Percentiles rank a stretch among this genome's conserved stretches.
These are phyloP conservation scores for Lasioglossum oenotherae DNA, from an alignment of 2,888 invertebrate genomes.

Conservation along the genomic window DNA sequence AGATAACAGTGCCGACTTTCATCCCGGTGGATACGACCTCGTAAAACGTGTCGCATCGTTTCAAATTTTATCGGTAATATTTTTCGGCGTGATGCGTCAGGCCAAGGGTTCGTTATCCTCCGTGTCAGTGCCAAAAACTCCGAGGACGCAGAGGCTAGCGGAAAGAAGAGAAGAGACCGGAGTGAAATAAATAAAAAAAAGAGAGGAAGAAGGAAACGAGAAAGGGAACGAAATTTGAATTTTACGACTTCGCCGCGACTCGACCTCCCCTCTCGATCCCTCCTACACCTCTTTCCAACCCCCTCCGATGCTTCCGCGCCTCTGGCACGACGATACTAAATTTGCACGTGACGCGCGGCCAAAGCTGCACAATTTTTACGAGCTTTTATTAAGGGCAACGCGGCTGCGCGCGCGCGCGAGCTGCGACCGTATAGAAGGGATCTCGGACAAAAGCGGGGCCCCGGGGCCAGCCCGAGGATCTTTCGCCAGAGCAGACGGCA, in stretches of 20 bases:
- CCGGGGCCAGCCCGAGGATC: conserved; percentile 24
- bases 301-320: neutral
- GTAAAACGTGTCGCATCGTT: conserved; percentile 43
- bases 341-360: conserved; percentile 35
- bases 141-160: neutral
- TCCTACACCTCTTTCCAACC: neutral
- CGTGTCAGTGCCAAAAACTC: conserved; percentile 33
- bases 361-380: conserved; percentile 54
- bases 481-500: conserved; percentile 54
- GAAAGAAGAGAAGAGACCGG: neutral
- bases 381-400: conserved; percentile 56
- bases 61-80: conserved; percentile 58
- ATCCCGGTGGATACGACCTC: conserved; percentile 34
- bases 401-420: neutral
- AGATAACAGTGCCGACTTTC: conserved; percentile 16
- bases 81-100: conserved; percentile 41
- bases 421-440: conserved; percentile 11
- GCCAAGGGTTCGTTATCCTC: conserved; percentile 41
- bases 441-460: conserved; percentile 46
- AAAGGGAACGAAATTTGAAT: conserved; percentile 61
- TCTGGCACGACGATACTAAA: conserved; percentile 43
- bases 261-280: neutral
- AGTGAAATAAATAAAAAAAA: neutral
- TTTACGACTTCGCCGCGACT: conserved; percentile 45
- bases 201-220: conserved; percentile 30